Evolutionary conservation across 2,797 vertebrate genomes (phyloP).

Genomic region (Hippopotamyrus pictus): DNA sequence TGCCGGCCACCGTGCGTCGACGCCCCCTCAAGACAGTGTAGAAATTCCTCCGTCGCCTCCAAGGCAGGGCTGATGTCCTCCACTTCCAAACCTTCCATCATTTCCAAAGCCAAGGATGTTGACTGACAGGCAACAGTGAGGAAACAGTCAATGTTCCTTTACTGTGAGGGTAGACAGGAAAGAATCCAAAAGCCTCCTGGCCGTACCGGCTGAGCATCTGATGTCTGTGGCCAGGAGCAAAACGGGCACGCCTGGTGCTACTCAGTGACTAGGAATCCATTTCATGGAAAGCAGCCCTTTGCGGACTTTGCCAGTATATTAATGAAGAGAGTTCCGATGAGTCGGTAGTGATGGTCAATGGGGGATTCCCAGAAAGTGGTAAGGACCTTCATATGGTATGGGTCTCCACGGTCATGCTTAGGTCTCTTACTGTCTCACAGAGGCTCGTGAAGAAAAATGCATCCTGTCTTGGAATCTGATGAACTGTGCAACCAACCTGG

Average conservation of each 20-base stretch:
- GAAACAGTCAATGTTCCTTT: neutral
- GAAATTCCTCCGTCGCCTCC: constrained; percentile 93
- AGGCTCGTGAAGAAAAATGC: neutral
- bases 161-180: neutral
- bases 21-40: constrained; percentile 75
- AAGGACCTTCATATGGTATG: constrained; percentile 15
- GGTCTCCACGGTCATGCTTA: constrained; percentile 25
- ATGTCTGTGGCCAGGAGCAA: constrained; percentile 28
- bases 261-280: constrained; percentile 27
- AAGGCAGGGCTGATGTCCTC: constrained; percentile 92
- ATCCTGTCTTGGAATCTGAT: neutral
- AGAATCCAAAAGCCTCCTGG: constrained; percentile 25
- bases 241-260: constrained; percentile 22
- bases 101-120: neutral
- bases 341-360: neutral
- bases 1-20: constrained; percentile 58
- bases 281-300: constrained; percentile 35
- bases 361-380: neutral
- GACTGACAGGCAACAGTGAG: neutral
- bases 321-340: constrained; percentile 21
- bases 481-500: neutral
- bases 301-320: constrained; percentile 22
- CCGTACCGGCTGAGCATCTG: constrained; percentile 36
- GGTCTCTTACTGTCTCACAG: neutral
- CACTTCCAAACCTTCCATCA: constrained; percentile 82